Base-by-base conservation (phyloP, 2,113 vertebrate genomes). In the Octodon degus region DNA sequence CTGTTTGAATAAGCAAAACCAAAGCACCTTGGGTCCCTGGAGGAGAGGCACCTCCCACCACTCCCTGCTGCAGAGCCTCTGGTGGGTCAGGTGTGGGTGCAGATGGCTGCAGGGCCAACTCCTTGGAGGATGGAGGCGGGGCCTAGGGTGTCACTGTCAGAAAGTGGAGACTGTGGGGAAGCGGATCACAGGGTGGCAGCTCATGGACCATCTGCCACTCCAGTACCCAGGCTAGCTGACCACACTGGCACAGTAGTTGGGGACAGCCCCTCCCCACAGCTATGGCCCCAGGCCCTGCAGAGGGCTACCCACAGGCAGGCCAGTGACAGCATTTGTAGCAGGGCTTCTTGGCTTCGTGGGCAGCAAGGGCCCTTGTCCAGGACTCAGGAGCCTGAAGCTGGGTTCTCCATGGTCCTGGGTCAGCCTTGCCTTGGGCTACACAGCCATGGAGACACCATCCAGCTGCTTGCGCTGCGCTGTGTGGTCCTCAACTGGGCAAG, bases 361-460 rank as follows among this genome's bases (percentile, higher is more conserved):
- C 22, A 25, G 37, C 11, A 25, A 5, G 37, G 4, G 37, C 22
- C n/a, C 72, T 40, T 2, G 2, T 5, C 24, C 40, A 76, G 74
- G 40, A 47, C 72, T 76, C 2, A 0, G 10, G 5, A 25, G 20
- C 20, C 6, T 13, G 10, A 22, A 11, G 9, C 40, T 37, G n/a
- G n/a, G 20, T 74, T 40, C 70, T 37, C 22, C 12, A 40, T 27
- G 74, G 40, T 47, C 24, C 25, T 13, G 34, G 24, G 0, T 99
- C 98, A 92, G 83, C 27, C 47, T 97, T 62, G 96, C n/a, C 58
- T 43, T n/a, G 22, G 34, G 14, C 50, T 53, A 27, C 1, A 40
- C 20, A 25, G 67, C 17, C 17, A 17, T 1, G 17, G 1, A 7
- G 7, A 32, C 27, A 20, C n/a, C 10, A 10, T 34, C 34, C 70